Evolutionary conservation across 2,113 vertebrate species (phyloP).

Genomic region (Asarcornis scutulata): DNA sequence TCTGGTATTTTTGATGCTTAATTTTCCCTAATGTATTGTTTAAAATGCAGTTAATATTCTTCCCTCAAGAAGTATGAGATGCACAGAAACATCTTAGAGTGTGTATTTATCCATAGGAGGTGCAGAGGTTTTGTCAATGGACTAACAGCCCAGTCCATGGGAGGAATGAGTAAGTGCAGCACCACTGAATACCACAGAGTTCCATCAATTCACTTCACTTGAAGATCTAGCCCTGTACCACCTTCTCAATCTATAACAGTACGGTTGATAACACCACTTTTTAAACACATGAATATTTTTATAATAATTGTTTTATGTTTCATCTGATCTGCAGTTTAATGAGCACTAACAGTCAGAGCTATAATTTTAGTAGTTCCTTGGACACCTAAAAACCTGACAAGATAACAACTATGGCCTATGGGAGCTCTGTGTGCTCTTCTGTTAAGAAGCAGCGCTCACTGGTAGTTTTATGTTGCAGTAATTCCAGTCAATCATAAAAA

Average conservation of each 20-base stretch:
- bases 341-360: not conserved
- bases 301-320: not conserved
- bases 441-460: not conserved
- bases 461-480: not conserved
- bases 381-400: not conserved
- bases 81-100: not conserved
- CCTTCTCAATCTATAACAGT: not conserved
- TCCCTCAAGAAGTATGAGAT: not conserved
- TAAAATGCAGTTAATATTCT: conserved; percentile 32
- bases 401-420: not conserved
- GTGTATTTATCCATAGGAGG: not conserved
- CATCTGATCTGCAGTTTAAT: not conserved
- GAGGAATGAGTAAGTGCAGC: not conserved
- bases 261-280: not conserved
- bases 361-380: not conserved
- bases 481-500: not conserved
- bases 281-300: not conserved
- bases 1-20: conserved; percentile 25
- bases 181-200: not conserved
- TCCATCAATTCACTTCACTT: not conserved
- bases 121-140: not conserved
- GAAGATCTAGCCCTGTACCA: not conserved
- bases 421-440: not conserved
- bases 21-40: conserved; percentile 23
- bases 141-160: not conserved